A percentile compares a stretch with the other conserved stretches of the same genome.
Evolutionary conservation across 2,888 invertebrate species (phyloP).

Genomic region (Hartigia nigra): DNA sequence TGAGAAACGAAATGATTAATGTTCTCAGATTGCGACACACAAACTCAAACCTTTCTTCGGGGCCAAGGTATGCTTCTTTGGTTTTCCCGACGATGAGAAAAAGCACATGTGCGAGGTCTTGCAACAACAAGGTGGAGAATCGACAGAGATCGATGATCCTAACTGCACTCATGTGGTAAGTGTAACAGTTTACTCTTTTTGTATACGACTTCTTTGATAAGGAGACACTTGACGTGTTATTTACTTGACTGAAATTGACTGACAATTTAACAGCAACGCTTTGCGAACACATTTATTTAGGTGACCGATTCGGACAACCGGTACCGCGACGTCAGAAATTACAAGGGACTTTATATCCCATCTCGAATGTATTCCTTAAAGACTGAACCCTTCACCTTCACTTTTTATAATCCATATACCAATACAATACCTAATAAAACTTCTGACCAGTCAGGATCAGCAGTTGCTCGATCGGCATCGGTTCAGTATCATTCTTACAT

Average conservation of each 20-base stretch:
- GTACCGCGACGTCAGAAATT: slow-evolving; percentile 1
- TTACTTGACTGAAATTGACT: not conserved
- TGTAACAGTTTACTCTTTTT: slow-evolving; percentile 37
- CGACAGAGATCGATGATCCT: slow-evolving; percentile 79
- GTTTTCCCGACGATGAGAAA: slow-evolving; percentile 90
- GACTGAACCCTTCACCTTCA: slow-evolving; percentile 41
- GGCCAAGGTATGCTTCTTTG: slow-evolving; percentile 87
- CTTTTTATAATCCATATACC: slow-evolving; percentile 50
- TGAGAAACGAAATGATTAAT: not conserved
- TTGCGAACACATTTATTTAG: slow-evolving; percentile 30
- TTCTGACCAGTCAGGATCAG: not conserved
- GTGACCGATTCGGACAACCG: slow-evolving; percentile 52
- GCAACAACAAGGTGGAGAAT: slow-evolving; percentile 83
- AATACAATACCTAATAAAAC: slow-evolving; percentile 33
- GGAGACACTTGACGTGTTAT: not conserved
- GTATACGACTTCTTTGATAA: not conserved
- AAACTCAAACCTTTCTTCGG: slow-evolving; percentile 90
- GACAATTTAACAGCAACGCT: not conserved
- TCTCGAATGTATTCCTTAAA: not conserved
- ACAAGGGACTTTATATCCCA: not conserved
- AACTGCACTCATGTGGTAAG: slow-evolving; percentile 94
- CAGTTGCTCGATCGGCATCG: not conserved
- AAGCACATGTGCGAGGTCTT: slow-evolving; percentile 93
- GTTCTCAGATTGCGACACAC: slow-evolving; percentile 65
- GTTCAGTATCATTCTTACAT: not conserved